Base-by-base conservation (phyloP, 92 coral and sea anemone genomes). In the Porites divaricata region DNA sequence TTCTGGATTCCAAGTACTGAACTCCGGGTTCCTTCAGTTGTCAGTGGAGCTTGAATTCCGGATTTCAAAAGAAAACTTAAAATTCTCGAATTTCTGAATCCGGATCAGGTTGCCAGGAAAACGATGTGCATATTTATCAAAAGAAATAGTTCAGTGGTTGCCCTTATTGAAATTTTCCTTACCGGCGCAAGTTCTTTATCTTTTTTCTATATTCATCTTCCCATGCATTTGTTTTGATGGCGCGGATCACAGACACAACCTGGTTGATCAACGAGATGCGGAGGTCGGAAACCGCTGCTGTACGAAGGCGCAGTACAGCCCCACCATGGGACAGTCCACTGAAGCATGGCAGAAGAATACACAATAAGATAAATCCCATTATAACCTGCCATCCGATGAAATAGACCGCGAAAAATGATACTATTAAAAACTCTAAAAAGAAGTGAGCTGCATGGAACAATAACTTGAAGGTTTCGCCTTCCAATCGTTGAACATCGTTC, bases 241-340 rank as follows among this genome's bases (percentile, higher is more conserved):
- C 59, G 59, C 59, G 59, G 59, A 54, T 54, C 0, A 15, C 59
- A 54, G 59, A 54, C 12, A 54, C 14, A 54, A 54, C 59, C 14
- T 54, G 59, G 59, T 54, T 54, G 21, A 65, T 65, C 70, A 65
- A 65, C 11, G 72, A 67, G 9, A 67, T 5, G 72, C 72, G 72
- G 13, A n/a, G 72, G 17, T 67, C 72, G 3, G 72, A 67, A 0
- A 20, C 72, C 49, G 8, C 45, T 13, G 72, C 72, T 67, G 28
- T 67, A 15, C 49, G 72, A n/a, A 24, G 72, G 8, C 72, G 72
- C n/a, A 67, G 12, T 25, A 10, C 35, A 67, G 72, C 72, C 0
- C 49, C 49, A 35, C 12, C 35, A 23, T 8, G 25, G 49, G 45
- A 67, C 45, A 67, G 23, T 9, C 12, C 9, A 24, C 12, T 16